Conservation (phyloP, 1,140 invertebrate genomes). For the Rhyacophila brunnea region DNA sequence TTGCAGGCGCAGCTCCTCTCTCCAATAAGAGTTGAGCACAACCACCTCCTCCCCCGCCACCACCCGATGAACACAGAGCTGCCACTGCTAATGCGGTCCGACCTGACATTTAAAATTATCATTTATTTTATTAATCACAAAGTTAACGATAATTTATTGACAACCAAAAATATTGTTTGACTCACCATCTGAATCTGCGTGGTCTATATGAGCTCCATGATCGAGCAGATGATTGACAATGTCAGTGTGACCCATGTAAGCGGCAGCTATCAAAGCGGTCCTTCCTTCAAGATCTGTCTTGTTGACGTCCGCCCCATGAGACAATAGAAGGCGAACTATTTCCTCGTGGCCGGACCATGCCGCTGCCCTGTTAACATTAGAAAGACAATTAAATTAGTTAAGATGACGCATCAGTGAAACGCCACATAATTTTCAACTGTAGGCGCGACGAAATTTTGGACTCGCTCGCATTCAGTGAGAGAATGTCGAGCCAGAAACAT, state of each 20-base stretch:
- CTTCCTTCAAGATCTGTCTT: constrained; percentile 83
- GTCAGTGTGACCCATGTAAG: constrained; percentile 90
- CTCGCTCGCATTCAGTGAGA: too few relatives aligned
- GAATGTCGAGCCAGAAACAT: too few relatives aligned
- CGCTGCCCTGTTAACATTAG: constrained; percentile 77
- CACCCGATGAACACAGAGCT: constrained; percentile 85
- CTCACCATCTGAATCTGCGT: constrained; percentile 81
- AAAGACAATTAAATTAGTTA: too few relatives aligned
- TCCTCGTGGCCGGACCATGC: constrained; percentile 83
- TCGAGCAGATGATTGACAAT: constrained; percentile 85
- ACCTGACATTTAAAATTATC: constrained; percentile 37
- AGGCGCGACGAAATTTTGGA: too few relatives aligned
- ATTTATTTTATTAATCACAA: neutral
- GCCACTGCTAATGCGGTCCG: constrained; percentile 90
- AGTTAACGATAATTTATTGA: too few relatives aligned
- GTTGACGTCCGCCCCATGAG: constrained; percentile 71
- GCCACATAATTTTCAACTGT: too few relatives aligned
- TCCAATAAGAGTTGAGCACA: constrained; percentile 65
- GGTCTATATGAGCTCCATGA: constrained; percentile 82
- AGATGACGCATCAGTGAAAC: too few relatives aligned
- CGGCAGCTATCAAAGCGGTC: constrained; percentile 86
- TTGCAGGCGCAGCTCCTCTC: constrained; percentile 81
- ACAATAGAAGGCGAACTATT: constrained; percentile 67
- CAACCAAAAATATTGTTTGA: too few relatives aligned
- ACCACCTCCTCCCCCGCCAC: constrained; percentile 69